Evolutionary conservation across 2,113 vertebrate genomes (phyloP).

Genomic region (Macroglossus sobrinus): DNA sequence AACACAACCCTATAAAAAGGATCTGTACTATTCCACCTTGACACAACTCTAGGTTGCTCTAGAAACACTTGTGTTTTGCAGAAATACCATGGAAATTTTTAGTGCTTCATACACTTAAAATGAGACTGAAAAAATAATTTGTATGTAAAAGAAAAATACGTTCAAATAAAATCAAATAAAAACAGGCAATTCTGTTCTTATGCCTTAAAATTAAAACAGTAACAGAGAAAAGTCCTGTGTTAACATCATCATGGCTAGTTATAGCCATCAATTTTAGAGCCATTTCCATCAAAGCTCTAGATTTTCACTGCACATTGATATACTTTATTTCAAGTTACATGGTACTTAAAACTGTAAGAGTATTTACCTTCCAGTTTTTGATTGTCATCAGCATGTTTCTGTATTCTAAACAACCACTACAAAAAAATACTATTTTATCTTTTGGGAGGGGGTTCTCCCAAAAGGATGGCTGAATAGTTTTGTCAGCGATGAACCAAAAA

Average conservation of each 20-base stretch:
- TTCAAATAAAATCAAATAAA: slow-evolving; percentile 25
- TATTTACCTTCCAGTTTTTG: not conserved
- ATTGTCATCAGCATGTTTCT: not conserved
- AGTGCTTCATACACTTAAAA: not conserved
- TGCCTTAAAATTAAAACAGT: not conserved
- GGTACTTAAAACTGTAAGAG: not conserved
- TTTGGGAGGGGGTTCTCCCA: not conserved
- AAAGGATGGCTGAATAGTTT: not conserved
- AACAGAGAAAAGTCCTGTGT: not conserved
- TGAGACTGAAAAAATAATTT: not conserved
- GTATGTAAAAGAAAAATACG: not conserved
- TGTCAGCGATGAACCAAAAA: not conserved
- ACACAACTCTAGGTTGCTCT: not conserved
- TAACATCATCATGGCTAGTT: not conserved
- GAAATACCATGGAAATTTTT: slow-evolving; percentile 8
- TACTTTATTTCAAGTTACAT: slow-evolving; percentile 25
- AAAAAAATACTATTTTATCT: not conserved
- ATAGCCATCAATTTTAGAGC: not conserved
- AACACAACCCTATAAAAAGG: not conserved
- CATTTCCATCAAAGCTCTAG: not conserved
- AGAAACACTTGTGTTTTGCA: slow-evolving; percentile 22
- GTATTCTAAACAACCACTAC: not conserved
- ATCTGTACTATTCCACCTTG: not conserved
- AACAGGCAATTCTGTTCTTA: not conserved
- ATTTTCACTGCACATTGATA: not conserved